phyloP scores from a whole-genome alignment of 2,113 vertebrate species.

The Progne subis region DNA sequence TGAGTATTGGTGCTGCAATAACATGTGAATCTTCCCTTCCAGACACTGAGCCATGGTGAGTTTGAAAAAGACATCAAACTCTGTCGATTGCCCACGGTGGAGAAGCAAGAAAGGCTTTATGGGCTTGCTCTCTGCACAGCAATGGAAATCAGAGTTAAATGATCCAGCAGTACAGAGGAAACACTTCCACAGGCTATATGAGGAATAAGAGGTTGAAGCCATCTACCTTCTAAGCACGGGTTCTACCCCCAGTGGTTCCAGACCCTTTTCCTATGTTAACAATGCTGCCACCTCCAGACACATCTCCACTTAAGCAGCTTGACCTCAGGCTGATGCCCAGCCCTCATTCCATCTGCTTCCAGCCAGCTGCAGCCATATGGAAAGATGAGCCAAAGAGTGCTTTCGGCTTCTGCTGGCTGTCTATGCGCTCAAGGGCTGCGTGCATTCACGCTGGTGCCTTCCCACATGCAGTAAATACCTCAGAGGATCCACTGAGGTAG shows the following conservation, averaged over 20 bases:
- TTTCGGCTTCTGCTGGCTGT: neutral
- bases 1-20: conserved; percentile 78
- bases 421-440: neutral
- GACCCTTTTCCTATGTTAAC: neutral
- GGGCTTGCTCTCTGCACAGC: conserved; percentile 69
- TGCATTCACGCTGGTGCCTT: neutral
- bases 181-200: neutral
- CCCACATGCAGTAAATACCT: neutral
- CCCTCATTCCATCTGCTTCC: neutral
- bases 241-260: neutral
- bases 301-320: neutral
- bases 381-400: neutral
- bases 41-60: conserved; percentile 64
- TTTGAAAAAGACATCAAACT: conserved; percentile 81
- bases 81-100: conserved; percentile 56
- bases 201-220: neutral
- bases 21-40: conserved; percentile 72
- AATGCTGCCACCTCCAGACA: neutral
- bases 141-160: neutral
- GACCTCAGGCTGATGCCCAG: neutral
- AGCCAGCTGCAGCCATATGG: neutral
- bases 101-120: conserved; percentile 74
- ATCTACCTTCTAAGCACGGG: neutral
- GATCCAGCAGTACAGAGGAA: neutral
- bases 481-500: neutral